Conservation (phyloP, 2,888 invertebrate genomes). For the Athalia rosae region DNA sequence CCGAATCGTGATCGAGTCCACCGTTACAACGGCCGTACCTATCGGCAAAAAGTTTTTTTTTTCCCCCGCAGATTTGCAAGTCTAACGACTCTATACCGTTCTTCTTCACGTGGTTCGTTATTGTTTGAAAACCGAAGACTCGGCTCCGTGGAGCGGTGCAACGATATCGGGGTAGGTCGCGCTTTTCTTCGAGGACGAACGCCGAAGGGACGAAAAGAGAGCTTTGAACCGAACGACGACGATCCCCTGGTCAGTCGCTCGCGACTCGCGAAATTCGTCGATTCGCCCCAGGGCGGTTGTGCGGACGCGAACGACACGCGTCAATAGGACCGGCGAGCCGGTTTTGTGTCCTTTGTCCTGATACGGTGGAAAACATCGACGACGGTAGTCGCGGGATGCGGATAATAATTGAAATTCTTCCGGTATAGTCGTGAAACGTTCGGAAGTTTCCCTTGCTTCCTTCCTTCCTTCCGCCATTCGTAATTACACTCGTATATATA, state of each 20-base stretch:
- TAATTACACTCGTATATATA: too few relatives aligned
- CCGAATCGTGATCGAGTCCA: not conserved
- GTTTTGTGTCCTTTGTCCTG: not conserved
- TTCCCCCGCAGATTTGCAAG: not conserved
- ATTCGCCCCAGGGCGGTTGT: constrained; percentile 8
- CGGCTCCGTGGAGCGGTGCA: constrained; percentile 18
- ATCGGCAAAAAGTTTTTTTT: not conserved
- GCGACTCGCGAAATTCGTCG: not conserved
- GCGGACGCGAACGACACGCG: not conserved
- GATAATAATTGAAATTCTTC: too few relatives aligned
- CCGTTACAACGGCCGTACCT: not conserved
- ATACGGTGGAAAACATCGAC: not conserved
- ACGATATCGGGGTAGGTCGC: constrained; percentile 23
- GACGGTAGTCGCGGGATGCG: too few relatives aligned
- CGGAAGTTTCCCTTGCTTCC: too few relatives aligned
- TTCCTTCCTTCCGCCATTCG: too few relatives aligned
- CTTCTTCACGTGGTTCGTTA: not conserved
- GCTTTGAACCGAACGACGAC: constrained; percentile 29
- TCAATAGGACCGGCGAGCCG: not conserved
- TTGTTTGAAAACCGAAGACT: constrained; percentile 12
- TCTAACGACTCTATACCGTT: constrained; percentile 1
- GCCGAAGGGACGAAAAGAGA: constrained; percentile 5
- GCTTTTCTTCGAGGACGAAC: constrained; percentile 6
- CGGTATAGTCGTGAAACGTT: too few relatives aligned
- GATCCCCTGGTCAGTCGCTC: constrained; percentile 29